Conservation (phyloP, 2,797 vertebrate species). For the Pseudochaenichthys georgianus region DNA sequence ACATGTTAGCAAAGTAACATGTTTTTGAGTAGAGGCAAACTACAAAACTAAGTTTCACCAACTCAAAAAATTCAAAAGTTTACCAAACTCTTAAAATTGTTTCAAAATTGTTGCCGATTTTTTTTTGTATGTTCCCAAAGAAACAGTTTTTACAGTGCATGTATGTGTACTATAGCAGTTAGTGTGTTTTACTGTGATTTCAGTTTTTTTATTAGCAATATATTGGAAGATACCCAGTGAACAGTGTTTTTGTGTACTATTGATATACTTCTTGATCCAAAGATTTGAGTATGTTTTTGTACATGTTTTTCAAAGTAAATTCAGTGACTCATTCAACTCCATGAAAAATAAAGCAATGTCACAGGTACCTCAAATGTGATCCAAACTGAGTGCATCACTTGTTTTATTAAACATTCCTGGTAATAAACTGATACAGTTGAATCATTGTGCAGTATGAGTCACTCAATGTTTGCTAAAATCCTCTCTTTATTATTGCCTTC, state of each 20-base stretch:
- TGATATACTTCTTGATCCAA: not conserved
- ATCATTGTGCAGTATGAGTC: conserved; percentile 29
- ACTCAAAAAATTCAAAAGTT: too few relatives aligned
- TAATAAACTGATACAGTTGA: not conserved
- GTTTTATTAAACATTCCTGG: conserved; percentile 39
- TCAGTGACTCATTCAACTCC: not conserved
- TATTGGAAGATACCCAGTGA: not conserved
- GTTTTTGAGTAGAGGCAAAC: too few relatives aligned
- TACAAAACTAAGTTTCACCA: too few relatives aligned
- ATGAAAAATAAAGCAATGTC: conserved; percentile 3
- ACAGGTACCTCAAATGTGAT: not conserved
- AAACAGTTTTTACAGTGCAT: too few relatives aligned
- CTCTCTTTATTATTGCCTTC: conserved; percentile 40
- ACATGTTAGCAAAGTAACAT: too few relatives aligned
- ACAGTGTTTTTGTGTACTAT: not conserved
- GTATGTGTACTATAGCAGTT: too few relatives aligned
- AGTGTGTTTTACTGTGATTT: not conserved
- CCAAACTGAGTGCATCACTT: not conserved
- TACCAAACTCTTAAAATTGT: too few relatives aligned
- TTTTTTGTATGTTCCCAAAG: too few relatives aligned
- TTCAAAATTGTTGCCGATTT: too few relatives aligned
- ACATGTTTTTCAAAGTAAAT: not conserved
- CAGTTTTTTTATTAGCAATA: not conserved
- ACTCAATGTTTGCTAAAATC: conserved; percentile 55
- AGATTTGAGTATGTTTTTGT: not conserved